Evolutionary conservation across 2,797 vertebrate genomes (phyloP), one percentile per base, ranked within the genome.

Genomic region (Xiphorhynchus erythropygius): DNA sequence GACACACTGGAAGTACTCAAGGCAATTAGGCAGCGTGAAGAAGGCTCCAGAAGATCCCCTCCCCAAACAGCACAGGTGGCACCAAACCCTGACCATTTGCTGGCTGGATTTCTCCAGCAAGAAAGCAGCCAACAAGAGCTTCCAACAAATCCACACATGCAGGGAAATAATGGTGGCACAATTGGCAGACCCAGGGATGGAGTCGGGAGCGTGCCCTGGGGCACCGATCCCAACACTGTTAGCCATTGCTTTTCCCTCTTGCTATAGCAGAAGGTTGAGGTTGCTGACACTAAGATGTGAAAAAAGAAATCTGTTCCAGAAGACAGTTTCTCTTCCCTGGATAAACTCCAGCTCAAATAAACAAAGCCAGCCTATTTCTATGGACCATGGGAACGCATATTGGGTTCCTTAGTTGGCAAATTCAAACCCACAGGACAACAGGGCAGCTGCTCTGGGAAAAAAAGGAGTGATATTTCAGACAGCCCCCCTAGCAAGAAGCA

Each of bases 371-470:
- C 55, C 55, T 84, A 56, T 52, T 92, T 63, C 71, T 83, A 44
- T 1, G 10, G 33, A 47, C 62, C n/a, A 46, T 0, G 0, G 47
- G 17, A 69, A 64, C 0, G 1, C 2, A 82, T 18, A 28, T 0
- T 7, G 27, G 33, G 52, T 5, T 78, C 67, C 74, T 79, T 4
- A n/a, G 18, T 1, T 9, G 13, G 70, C 63, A 75, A 86, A 91
- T 77, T 60, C 3, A 1, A 83, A 69, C 24, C 41, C 55, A 33
- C 21, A 24, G 81, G 44, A 70, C 50, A 75, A 80, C 64, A 64
- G 12, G 46, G 49, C 32, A 64, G 52, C 27, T 85, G 18, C 47
- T 83, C 35, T 46, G 53, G 74, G 46, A 28, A 64, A 64, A 59
- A 90, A 67, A 81, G 37, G 33, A 87, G 1, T 8, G 11, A 39